Conservation (phyloP, 2,113 vertebrate genomes). For the Aleadryas rufinucha region DNA sequence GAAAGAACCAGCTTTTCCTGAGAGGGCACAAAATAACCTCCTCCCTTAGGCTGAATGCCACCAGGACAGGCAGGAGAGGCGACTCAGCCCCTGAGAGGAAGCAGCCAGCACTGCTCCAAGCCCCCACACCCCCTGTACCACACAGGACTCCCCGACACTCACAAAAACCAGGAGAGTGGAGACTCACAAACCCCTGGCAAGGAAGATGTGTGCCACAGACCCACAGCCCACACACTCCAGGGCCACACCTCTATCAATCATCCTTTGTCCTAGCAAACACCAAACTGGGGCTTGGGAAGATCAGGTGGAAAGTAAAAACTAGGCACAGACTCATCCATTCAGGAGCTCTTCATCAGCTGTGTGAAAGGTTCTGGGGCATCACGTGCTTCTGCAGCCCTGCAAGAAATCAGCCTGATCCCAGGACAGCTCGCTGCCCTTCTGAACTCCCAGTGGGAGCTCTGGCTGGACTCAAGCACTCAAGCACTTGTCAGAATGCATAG, state of each 20-base stretch:
- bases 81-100: accelerated
- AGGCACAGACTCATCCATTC: background rate
- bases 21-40: background rate
- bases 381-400: background rate
- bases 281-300: background rate
- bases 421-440: background rate
- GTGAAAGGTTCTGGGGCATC: background rate
- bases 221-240: accelerated
- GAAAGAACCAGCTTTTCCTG: background rate
- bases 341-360: background rate
- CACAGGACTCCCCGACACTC: background rate
- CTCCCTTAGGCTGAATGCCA: too few relatives aligned
- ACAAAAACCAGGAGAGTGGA: accelerated
- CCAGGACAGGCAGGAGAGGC: background rate
- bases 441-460: background rate
- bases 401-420: background rate
- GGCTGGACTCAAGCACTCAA: background rate
- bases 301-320: background rate
- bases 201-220: background rate
- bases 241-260: background rate
- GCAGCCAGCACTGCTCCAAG: background rate
- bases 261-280: background rate
- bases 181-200: background rate
- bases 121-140: too few relatives aligned
- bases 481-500: background rate